Conservation (phyloP, 2,113 vertebrate genomes). For the Etia nguti region DNA sequence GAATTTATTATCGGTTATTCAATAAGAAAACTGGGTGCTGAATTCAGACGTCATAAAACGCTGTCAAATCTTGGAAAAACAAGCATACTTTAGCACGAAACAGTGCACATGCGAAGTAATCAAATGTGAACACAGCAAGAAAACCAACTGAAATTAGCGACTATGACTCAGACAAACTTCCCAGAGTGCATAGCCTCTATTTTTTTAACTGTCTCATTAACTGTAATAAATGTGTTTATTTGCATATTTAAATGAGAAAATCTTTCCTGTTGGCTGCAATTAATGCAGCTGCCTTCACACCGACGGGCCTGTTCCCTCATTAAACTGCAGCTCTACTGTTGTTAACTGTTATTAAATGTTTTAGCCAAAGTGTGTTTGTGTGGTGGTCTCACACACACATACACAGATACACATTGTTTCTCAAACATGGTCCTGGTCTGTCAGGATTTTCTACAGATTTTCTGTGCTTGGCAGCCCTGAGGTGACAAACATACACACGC, state of each 20-base stretch:
- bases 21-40: not conserved
- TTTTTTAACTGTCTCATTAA: constrained; percentile 6
- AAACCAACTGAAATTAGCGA: not conserved
- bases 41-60: not conserved
- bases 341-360: constrained; percentile 34
- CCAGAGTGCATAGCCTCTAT: not conserved
- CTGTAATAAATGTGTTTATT: constrained; percentile 16
- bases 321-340: constrained; percentile 5
- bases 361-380: not conserved
- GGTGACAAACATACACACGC: not conserved
- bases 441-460: not conserved
- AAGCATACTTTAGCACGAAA: not conserved
- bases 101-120: not conserved
- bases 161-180: not conserved
- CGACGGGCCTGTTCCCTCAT: constrained; percentile 13
- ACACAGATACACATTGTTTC: not conserved
- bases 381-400: not conserved
- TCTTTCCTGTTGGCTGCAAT: constrained; percentile 37
- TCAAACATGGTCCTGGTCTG: not conserved
- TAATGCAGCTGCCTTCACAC: constrained; percentile 7
- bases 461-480: constrained; percentile 10
- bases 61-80: not conserved
- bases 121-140: not conserved
- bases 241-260: constrained; percentile 40
- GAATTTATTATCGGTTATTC: not conserved